Conservation (phyloP, 2,888 invertebrate genomes). For the Chrysolina haemoptera region DNA sequence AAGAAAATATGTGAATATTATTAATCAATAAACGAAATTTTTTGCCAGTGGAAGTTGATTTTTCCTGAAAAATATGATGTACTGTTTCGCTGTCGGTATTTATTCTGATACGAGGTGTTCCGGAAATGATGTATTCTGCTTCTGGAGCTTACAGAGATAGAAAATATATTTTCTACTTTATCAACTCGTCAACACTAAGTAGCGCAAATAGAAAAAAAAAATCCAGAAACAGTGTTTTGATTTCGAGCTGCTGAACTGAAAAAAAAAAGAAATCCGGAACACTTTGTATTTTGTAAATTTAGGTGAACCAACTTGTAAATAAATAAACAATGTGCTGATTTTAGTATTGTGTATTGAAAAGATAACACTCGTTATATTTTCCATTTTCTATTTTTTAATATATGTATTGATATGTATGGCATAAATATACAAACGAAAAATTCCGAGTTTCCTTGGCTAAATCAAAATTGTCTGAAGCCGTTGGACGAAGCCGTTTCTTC, state of each 20-base stretch:
- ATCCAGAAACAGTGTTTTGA: not conserved
- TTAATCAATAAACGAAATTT: constrained; percentile 56
- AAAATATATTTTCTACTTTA: constrained; percentile 21
- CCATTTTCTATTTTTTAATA: constrained; percentile 49
- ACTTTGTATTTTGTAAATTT: constrained; percentile 52
- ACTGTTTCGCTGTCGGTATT: constrained; percentile 25
- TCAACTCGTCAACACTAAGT: not conserved
- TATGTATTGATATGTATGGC: constrained; percentile 34
- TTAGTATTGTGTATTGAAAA: constrained; percentile 40
- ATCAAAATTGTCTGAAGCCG: constrained; percentile 8
- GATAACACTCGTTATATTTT: constrained; percentile 48
- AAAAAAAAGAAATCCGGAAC: constrained; percentile 3
- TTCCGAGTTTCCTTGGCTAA: not conserved
- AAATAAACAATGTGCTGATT: constrained; percentile 45
- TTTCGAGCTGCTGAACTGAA: not conserved
- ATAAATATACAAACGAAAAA: constrained; percentile 18
- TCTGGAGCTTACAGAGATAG: constrained; percentile 16
- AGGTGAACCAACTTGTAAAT: constrained; percentile 64
- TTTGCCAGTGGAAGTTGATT: constrained; percentile 65
- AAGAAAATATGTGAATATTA: constrained; percentile 50
- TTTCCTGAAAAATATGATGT: constrained; percentile 52
- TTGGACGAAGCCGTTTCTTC: not conserved
- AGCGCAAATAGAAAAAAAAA: constrained; percentile 6
- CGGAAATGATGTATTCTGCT: not conserved
- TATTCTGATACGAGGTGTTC: constrained; percentile 13